Percentiles rank a stretch among this genome's conserved stretches.
phyloP scores from a whole-genome alignment of 2,113 vertebrate species.

The Thunnus thynnus region DNA sequence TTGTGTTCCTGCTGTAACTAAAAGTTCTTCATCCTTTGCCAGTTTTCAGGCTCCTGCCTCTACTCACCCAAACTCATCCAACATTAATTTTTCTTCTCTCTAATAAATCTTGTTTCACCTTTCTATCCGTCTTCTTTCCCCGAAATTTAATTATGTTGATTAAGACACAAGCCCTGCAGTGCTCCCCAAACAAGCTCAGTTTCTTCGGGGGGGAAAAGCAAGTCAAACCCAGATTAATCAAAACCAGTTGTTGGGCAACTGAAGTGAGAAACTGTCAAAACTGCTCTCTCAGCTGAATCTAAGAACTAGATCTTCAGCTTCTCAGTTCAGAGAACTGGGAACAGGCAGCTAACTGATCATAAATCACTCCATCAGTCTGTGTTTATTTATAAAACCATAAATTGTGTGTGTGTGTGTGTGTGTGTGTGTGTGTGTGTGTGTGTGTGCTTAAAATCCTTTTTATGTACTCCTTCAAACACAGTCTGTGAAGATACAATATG shows the following conservation, averaged over 20 bases:
- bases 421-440: background rate
- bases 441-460: constrained; percentile 9
- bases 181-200: background rate
- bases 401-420: no score
- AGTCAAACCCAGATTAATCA: constrained; percentile 41
- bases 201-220: constrained; percentile 16
- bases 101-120: constrained; percentile 6
- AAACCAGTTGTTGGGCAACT: constrained; percentile 30
- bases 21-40: background rate
- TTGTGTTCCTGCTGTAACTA: no score
- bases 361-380: constrained; percentile 21
- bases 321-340: constrained; percentile 16
- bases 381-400: constrained; percentile 16
- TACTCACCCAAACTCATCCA: background rate
- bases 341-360: constrained; percentile 16
- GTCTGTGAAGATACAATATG: background rate
- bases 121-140: background rate
- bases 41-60: background rate
- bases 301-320: constrained; percentile 17
- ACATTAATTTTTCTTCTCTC: constrained; percentile 8
- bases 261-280: constrained; percentile 33
- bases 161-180: constrained; percentile 7
- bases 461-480: background rate
- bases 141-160: constrained; percentile 24
- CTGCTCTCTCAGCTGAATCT: constrained; percentile 21